Conservation (phyloP, 2,797 vertebrate genomes). For the Enteromius anoplus region DNA sequence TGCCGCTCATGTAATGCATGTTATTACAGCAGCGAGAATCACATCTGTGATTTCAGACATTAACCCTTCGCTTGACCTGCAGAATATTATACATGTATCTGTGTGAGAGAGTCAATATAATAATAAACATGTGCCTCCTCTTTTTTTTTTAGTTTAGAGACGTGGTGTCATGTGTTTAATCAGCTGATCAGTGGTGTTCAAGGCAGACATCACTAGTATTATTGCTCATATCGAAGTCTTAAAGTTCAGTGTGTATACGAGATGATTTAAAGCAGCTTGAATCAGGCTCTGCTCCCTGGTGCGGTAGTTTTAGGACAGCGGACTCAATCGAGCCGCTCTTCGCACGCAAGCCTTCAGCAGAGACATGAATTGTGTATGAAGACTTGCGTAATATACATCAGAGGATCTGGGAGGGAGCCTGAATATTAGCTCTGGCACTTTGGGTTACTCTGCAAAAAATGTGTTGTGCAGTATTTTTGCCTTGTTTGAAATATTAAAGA, state of each 20-base stretch:
- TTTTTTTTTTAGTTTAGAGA: not conserved
- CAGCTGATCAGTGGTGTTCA: not conserved
- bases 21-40: not conserved
- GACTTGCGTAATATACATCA: conserved; percentile 2
- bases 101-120: not conserved
- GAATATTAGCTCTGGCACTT: conserved; percentile 3
- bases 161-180: not conserved
- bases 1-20: conserved; percentile 4
- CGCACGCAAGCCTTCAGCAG: conserved; percentile 38
- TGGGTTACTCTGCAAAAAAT: not conserved
- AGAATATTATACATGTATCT: not conserved
- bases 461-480: not conserved
- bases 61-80: not conserved
- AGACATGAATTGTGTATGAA: conserved; percentile 48
- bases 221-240: not conserved
- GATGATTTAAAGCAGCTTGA: not conserved
- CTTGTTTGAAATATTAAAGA: not conserved
- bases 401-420: not conserved
- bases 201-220: not conserved
- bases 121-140: not conserved
- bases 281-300: not conserved
- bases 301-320: not conserved
- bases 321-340: not conserved
- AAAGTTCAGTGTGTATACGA: not conserved
- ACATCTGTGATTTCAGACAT: conserved; percentile 3